Base-by-base conservation (phyloP, 1,140 invertebrate species). In the Trichonephila inaurata region DNA sequence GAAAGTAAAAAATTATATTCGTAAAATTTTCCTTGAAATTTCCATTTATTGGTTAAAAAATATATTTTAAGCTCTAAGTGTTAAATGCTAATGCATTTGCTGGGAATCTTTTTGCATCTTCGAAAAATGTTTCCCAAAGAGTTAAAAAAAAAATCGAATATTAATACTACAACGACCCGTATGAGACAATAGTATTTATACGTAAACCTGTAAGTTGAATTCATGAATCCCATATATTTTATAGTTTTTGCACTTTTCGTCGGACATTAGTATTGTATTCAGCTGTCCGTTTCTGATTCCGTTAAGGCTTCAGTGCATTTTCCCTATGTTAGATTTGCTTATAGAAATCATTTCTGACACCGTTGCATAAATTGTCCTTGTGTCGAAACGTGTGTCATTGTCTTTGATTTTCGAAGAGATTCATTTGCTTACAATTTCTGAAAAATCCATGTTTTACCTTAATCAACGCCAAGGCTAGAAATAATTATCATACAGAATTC, bases 381-480 rank as follows among this genome's bases (percentile, higher is more conserved):
- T 69, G 66, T 69, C 66, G 66, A 69, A 69, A 69, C n/a, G 66
- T 69, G 66, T 24, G n/a, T 69, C 66, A 69, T 69, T 69, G 66
- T 69, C 66, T 69, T 69, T 14, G 24, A 24, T 69, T 69, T 24
- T 24, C 21, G 12, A 28, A 69, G 7, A 6, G 66, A 69, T 69
- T 69, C 66, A 69, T 69, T 69, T 69, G 66, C 66, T 69, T 69
- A 69, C 21, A n/a, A 24, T 14, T 69, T n/a, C 66, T 24, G 24
- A 28, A 24, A 69, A 51, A 69, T 8, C 66, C n/a, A 24, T 12
- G n/a, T 12, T 10, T 69, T 24, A 69, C 66, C 66, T 69, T 24
- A 69, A 69, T 69, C 66, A 69, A 69, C 66, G 14, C 66, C 66
- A 69, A 69, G 66, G 66, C 24, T 69, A 28, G 10, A 24, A 69